A percentile compares a stretch with the other conserved stretches of the same genome.
Conservation (phyloP, 2,888 invertebrate genomes). For the Scaptodrosophila latifasciaeformis region DNA sequence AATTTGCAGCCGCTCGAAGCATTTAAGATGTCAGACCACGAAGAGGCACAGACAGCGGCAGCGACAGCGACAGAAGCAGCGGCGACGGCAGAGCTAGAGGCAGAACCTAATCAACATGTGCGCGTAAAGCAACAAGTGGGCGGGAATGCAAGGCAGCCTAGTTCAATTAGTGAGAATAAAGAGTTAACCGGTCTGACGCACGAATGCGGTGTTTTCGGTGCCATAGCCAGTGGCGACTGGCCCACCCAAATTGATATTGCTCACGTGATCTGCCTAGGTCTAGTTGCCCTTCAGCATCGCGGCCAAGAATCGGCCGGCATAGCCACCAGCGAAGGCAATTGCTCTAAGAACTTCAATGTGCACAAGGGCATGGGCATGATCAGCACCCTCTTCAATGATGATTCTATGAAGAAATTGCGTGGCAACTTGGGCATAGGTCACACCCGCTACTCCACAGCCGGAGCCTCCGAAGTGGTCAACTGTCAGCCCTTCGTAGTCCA, state of each 20-base stretch:
- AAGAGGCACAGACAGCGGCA: too few relatives aligned
- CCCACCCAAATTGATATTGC: slow-evolving; percentile 92
- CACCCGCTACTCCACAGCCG: slow-evolving; percentile 97
- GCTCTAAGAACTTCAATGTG: slow-evolving; percentile 85
- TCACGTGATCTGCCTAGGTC: slow-evolving; percentile 92
- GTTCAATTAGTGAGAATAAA: slow-evolving; percentile 51
- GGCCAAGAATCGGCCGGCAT: slow-evolving; percentile 99
- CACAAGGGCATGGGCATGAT: slow-evolving; percentile 98
- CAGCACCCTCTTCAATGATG: slow-evolving; percentile 93
- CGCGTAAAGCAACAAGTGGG: slow-evolving; percentile 40
- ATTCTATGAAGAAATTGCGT: slow-evolving; percentile 88
- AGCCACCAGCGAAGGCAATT: slow-evolving; percentile 92
- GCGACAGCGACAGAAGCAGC: slow-evolving; percentile 19
- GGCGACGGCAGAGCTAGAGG: slow-evolving; percentile 18
- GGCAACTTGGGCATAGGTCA: slow-evolving; percentile 97
- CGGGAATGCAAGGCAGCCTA: slow-evolving; percentile 9
- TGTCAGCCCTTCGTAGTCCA: slow-evolving; percentile 99
- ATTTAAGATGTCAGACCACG: neutral
- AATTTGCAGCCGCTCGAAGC: slow-evolving; percentile 1
- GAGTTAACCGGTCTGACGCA: slow-evolving; percentile 83
- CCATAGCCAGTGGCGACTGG: slow-evolving; percentile 93
- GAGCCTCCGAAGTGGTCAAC: slow-evolving; percentile 95
- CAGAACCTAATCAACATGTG: slow-evolving; percentile 39
- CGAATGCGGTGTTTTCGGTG: slow-evolving; percentile 97
- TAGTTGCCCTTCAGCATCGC: slow-evolving; percentile 95